Evolutionary conservation across 1,140 invertebrate genomes (phyloP).

Genomic region (Xylocopa sonorina): DNA sequence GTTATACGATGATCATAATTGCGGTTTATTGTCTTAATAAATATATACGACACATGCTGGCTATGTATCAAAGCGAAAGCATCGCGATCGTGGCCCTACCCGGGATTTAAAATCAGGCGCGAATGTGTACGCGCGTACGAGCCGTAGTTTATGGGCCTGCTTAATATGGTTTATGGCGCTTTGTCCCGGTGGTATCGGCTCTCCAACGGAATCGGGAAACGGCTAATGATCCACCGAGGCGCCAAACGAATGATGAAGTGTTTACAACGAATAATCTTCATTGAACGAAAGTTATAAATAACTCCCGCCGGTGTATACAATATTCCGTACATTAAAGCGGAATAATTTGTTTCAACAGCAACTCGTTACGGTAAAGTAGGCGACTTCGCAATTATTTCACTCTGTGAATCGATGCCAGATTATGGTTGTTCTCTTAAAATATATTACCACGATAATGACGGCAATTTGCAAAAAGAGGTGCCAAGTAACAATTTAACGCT

Average conservation of each 20-base stretch:
- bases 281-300: slow-evolving; percentile 3
- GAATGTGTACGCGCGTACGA: slow-evolving; percentile 14
- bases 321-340: neutral
- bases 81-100: slow-evolving; percentile 54
- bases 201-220: slow-evolving; percentile 71
- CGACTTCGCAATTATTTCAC: neutral
- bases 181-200: slow-evolving; percentile 37
- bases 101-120: slow-evolving; percentile 75
- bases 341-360: neutral
- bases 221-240: slow-evolving; percentile 59
- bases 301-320: neutral
- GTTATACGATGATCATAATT: slow-evolving; percentile 72
- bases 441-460: neutral
- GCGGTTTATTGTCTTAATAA: slow-evolving; percentile 79
- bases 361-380: neutral
- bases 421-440: neutral
- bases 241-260: neutral
- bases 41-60: slow-evolving; percentile 72
- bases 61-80: slow-evolving; percentile 26
- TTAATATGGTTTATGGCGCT: slow-evolving; percentile 72
- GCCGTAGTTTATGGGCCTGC: slow-evolving; percentile 62
- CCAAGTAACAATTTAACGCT: neutral
- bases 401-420: neutral
- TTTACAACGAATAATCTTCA: neutral
- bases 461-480: neutral